These are phyloP conservation scores for Garrulus glandarius DNA, from an alignment of 2,797 vertebrate genomes.

Conservation along the genomic window DNA sequence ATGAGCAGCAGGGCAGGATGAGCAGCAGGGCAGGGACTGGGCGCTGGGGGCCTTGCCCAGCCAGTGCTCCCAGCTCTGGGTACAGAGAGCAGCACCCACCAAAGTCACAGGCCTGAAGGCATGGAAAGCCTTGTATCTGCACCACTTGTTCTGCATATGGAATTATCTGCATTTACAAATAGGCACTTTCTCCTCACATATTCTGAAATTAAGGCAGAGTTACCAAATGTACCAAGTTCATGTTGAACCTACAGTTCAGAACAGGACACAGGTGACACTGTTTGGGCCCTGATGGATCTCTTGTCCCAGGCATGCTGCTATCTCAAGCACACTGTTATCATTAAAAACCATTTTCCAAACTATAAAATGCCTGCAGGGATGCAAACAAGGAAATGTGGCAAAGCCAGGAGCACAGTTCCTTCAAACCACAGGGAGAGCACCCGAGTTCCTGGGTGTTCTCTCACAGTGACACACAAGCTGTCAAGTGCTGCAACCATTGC, in stretches of 20 bases:
- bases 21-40: rapidly evolving
- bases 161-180: neutral
- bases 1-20: neutral
- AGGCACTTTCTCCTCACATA: neutral
- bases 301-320: neutral
- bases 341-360: neutral
- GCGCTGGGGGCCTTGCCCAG: neutral
- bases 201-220: neutral
- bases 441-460: rapidly evolving
- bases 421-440: neutral
- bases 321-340: neutral
- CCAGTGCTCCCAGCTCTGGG: neutral
- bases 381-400: neutral
- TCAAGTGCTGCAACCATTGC: neutral
- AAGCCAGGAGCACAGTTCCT: neutral
- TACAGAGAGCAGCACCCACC: neutral
- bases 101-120: neutral
- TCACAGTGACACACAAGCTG: neutral
- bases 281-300: neutral
- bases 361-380: neutral
- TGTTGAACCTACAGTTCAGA: neutral
- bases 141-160: neutral
- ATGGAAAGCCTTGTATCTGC: neutral
- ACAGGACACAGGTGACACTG: neutral
- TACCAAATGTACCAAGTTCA: neutral